Base-by-base conservation (phyloP, 2,888 invertebrate species). In the Hypomecis atomaria region DNA sequence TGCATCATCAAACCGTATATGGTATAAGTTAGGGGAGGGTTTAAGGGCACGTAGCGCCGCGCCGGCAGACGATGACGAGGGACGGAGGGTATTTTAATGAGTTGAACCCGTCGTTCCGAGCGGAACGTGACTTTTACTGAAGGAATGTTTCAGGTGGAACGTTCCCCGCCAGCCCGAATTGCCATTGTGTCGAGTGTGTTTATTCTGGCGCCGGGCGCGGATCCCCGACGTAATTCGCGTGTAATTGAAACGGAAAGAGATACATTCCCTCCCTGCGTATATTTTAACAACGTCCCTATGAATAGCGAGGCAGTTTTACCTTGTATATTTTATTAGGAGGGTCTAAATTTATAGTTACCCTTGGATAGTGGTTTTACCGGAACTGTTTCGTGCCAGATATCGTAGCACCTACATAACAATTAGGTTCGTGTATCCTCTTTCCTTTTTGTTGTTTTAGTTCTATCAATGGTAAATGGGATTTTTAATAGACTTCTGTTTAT, bases 201-300 rank as follows among this genome's bases (percentile, higher is more conserved):
- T 50, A 62, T 62, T 57, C 43, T 45, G 50, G 36, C 50, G 55
- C 52, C 52, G 58, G 36, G 42, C 49, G 49, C 38, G 37, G 54
- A 55, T 64, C 54, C 59, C 63, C 38, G 47, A 59, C 10, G 56
- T 55, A 48, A 60, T 66, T 69, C 55, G 54, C 60, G 45, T 42
- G 58, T 69, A 67, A 67, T 65, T 65, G 60, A 60, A 60, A 62
- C 47, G 58, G 54, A 48, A 66, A 55, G 53, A 67, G 62, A 57
- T 60, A 63, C 61, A 54, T 59, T 43, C 53, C 42, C 57, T 48
- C 50, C 42, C 60, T 42, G 55, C 49, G 54, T 42, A 45, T 61
- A 44, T 49, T 49, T 45, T 53, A 53, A 43, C 54, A 13, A 40
- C 38, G 59, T 44, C 44, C 44, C 54, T 59, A 54, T 63, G 48